Evolutionary conservation across 2,888 invertebrate species (phyloP).

Genomic region (Adineta ricciae): DNA sequence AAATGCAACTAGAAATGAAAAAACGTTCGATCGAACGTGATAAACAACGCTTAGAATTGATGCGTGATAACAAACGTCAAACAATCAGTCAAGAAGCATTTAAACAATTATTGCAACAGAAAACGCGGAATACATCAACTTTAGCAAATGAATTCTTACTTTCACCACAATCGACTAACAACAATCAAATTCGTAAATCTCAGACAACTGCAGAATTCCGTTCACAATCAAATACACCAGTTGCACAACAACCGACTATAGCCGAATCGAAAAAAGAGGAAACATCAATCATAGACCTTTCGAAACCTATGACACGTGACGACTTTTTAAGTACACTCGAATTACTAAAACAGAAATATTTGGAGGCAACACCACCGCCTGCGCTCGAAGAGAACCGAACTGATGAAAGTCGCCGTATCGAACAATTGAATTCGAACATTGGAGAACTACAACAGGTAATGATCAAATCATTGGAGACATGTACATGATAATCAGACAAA

Average conservation of each 20-base stretch:
- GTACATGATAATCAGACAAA: too few relatives aligned
- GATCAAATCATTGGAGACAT: too few relatives aligned
- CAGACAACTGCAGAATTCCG: slow-evolving; percentile 1
- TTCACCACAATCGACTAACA: background rate
- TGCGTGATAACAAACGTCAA: slow-evolving; percentile 30
- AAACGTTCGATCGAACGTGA: slow-evolving; percentile 33
- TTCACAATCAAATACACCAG: background rate
- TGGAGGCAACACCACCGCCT: background rate
- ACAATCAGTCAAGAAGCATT: slow-evolving; percentile 33
- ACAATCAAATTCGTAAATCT: background rate
- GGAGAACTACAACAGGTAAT: slow-evolving; percentile 13
- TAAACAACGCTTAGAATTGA: slow-evolving; percentile 29
- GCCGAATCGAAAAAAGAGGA: background rate
- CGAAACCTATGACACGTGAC: slow-evolving; percentile 2
- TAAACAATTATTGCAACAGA: slow-evolving; percentile 28
- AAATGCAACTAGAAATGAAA: slow-evolving; percentile 33
- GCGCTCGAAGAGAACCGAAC: background rate
- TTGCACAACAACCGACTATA: background rate
- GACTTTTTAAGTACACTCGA: background rate
- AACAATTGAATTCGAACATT: slow-evolving; percentile 5
- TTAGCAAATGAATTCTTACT: background rate
- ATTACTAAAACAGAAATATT: background rate
- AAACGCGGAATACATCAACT: slow-evolving; percentile 6
- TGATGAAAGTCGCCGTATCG: background rate
- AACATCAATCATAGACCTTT: background rate